phyloP scores from a whole-genome alignment of 2,797 vertebrate genomes.

The Numenius phaeopus region DNA sequence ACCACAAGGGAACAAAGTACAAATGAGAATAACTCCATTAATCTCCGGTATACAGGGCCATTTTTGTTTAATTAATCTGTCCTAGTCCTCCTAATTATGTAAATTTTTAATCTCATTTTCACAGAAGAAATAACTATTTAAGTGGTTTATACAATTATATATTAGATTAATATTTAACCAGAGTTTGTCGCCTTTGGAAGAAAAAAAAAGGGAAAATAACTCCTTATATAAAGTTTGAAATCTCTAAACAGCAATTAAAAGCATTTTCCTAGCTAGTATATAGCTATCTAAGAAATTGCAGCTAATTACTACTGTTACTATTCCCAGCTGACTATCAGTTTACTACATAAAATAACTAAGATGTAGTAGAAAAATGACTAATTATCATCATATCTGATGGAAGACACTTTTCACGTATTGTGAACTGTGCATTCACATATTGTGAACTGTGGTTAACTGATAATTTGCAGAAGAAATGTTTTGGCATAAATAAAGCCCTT shows the following conservation, averaged over 20 bases:
- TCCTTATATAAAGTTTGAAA: not conserved
- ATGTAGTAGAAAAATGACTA: not conserved
- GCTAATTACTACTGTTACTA: not conserved
- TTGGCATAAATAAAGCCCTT: not conserved
- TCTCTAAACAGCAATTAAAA: not conserved
- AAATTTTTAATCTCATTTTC: not conserved
- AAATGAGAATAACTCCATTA: not conserved
- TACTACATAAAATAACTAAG: not conserved
- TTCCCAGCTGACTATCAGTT: not conserved
- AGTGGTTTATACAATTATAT: not conserved
- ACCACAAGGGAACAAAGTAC: not conserved
- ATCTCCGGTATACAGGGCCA: not conserved
- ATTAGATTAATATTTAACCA: conserved; percentile 6
- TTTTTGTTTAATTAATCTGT: not conserved
- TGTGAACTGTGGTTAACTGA: not conserved
- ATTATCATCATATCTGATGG: not conserved
- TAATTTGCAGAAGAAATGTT: not conserved
- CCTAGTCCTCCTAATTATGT: not conserved
- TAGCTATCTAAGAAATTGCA: not conserved
- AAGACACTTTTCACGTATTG: not conserved
- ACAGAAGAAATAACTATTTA: not conserved
- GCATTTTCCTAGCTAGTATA: not conserved
- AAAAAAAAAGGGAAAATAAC: not conserved
- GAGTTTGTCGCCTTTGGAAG: not conserved
- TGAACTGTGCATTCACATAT: not conserved